Base-by-base conservation (phyloP, 1,140 invertebrate genomes). In the Dinoponera quadriceps region DNA sequence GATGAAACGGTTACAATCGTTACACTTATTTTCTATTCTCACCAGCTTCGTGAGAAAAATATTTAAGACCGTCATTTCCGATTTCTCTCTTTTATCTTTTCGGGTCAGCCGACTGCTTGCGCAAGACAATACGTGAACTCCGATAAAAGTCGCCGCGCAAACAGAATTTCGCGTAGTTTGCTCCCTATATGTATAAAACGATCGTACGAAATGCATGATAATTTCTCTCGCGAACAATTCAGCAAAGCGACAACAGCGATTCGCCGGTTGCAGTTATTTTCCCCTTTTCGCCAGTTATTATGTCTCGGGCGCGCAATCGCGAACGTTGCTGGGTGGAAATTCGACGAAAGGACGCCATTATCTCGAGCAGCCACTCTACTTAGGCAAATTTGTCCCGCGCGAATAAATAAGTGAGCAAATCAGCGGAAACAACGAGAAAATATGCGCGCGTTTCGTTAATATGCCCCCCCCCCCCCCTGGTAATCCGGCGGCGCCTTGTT, bases 311-410 rank as follows among this genome's bases (percentile, higher is more conserved):
- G 27, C 13, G 22, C 65, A 57, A 71, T 57, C 57, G 27, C 22
- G 65, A 48, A 48, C n/a, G 48, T 55, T 29, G 65, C 22, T 38
- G n/a, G n/a, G 18, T 44, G n/a, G 38, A 44, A 44, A 68, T 57
- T 14, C 49, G 33, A 54, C 48, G 44, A 44, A 78, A 57, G 65
- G 22, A 71, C 54, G 51, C 51, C 51, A 71, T 80, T 80, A 80
- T 71, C 75, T 80, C 51, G 54, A 80, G 65, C 54, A 71, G 25
- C 51, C 22, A 69, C 63, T 71, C 44, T 57, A 57, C 65, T 69
- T 22, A 20, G n/a, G 54, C 22, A 55, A 57, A 57, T 71, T 80
- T 80, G 51, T 22, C 20, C 29, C 57, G 60, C 44, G 9, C 33
- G 25, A 69, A 68, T 78, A 55, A 80, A 9, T 54, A 57, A 18